Percentiles rank a stretch among this genome's conserved stretches.
Conservation (phyloP, 2,797 vertebrate species). For the Pseudochaenichthys georgianus region DNA sequence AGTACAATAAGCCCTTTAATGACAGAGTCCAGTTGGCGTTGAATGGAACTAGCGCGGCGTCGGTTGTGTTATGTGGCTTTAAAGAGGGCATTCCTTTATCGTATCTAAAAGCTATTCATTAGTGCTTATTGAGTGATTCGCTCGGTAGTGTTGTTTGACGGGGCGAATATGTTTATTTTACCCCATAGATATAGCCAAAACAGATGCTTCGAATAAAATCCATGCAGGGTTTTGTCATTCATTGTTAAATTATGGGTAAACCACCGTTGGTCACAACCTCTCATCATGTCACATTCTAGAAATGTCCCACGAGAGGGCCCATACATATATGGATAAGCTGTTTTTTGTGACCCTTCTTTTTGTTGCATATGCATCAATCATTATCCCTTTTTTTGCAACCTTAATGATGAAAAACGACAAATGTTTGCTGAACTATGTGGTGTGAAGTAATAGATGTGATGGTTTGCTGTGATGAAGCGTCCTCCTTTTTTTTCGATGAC, state of each 20-base stretch:
- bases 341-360: conserved; percentile 15
- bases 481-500: conserved; percentile 78
- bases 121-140: neutral
- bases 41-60: conserved; percentile 44
- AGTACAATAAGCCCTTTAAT: conserved; percentile 66
- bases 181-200: rapidly evolving
- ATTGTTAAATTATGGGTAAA: conserved; percentile 7
- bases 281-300: conserved; percentile 46
- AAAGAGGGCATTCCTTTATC: conserved; percentile 34
- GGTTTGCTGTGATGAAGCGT: conserved; percentile 69
- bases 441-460: conserved; percentile 51
- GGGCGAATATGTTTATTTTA: neutral
- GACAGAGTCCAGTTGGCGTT: conserved; percentile 51
- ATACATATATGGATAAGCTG: conserved; percentile 21
- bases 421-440: conserved; percentile 16
- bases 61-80: conserved; percentile 30
- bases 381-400: neutral
- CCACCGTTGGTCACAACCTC: conserved; percentile 1
- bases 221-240: conserved; percentile 4
- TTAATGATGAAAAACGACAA: neutral
- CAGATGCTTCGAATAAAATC: neutral
- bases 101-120: neutral
- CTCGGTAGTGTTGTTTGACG: neutral
- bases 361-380: neutral
- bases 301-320: conserved; percentile 39